Conservation (phyloP, 2,797 vertebrate species). For the Dromococcyx pavoninus region DNA sequence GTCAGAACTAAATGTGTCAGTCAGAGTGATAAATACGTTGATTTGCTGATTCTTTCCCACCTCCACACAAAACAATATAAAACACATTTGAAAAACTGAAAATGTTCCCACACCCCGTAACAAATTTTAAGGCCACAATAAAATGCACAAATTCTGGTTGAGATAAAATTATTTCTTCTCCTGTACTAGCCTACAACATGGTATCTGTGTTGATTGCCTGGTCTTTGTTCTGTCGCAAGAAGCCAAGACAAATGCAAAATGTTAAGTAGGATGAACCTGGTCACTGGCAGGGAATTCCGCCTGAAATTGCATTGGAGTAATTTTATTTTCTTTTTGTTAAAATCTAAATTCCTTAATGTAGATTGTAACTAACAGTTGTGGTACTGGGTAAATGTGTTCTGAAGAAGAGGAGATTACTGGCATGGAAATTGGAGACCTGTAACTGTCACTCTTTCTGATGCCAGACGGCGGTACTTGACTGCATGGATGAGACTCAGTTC, state of each 20-base stretch:
- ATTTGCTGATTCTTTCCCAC: not conserved
- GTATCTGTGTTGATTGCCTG: not conserved
- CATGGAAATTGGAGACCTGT: not conserved
- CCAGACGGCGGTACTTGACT: not conserved
- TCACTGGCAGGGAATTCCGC: not conserved
- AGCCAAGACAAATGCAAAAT: not conserved
- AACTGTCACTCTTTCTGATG: not conserved
- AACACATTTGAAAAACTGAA: not conserved
- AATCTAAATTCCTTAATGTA: not conserved
- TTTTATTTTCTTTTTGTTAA: not conserved
- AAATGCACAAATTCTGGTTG: not conserved
- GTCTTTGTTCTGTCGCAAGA: not conserved
- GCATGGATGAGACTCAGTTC: not conserved
- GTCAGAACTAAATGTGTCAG: not conserved
- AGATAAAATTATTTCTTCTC: not conserved
- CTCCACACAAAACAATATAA: not conserved
- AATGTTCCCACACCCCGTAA: not conserved
- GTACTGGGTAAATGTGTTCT: not conserved
- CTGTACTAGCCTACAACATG: not conserved
- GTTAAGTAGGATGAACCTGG: not conserved
- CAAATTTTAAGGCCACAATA: not conserved
- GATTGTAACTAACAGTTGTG: not conserved
- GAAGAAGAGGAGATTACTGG: not conserved
- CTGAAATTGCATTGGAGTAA: not conserved
- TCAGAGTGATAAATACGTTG: constrained; percentile 33